phyloP scores from a whole-genome alignment of 2,113 vertebrate genomes.

The Macroglossus sobrinus region DNA sequence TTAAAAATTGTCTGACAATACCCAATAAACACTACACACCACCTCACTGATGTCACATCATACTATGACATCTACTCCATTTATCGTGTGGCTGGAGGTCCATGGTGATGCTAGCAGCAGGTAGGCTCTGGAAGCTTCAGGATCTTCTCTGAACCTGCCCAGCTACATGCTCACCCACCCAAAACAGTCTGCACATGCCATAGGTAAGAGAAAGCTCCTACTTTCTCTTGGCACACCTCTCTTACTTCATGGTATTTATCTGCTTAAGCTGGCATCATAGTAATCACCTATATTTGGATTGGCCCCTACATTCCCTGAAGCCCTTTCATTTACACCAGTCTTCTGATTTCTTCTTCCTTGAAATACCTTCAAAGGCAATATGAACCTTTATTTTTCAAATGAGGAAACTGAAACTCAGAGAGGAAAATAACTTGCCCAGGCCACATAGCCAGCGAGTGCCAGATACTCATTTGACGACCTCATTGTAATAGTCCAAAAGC shows the following conservation, averaged over 20 bases:
- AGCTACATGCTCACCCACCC: not conserved
- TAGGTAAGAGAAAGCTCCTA: not conserved
- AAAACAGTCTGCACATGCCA: not conserved
- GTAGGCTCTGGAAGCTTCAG: not conserved
- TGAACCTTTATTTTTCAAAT: not conserved
- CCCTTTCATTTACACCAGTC: not conserved
- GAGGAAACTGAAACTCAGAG: not conserved
- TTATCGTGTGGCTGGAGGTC: not conserved
- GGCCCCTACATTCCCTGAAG: not conserved
- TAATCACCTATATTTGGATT: constrained; percentile 2
- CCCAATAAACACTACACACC: not conserved
- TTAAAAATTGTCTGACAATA: not conserved
- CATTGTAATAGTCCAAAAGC: not conserved
- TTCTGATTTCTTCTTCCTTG: not conserved
- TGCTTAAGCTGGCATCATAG: not conserved
- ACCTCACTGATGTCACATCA: not conserved
- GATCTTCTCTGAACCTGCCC: not conserved
- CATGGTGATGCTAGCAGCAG: not conserved
- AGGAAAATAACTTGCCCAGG: not conserved
- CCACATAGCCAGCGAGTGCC: not conserved
- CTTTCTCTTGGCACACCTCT: not conserved
- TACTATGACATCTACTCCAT: not conserved
- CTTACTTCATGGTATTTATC: not conserved
- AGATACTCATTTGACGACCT: not conserved
- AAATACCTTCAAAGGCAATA: not conserved